Conservation (phyloP, 2,888 invertebrate genomes). For the Dolomedes plantarius region DNA sequence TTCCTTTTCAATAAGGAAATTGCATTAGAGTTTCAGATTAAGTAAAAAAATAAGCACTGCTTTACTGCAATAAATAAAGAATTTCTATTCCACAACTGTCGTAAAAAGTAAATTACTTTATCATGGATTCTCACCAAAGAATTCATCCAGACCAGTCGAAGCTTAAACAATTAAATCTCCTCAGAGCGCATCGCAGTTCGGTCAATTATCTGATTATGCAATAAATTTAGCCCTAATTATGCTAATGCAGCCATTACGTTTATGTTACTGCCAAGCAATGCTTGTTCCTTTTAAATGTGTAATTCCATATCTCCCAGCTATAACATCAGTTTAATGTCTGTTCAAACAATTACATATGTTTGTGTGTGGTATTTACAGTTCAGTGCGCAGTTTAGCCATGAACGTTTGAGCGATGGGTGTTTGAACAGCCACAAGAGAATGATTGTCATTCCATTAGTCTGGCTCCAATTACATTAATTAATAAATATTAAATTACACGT, state of each 20-base stretch:
- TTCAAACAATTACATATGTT: background rate
- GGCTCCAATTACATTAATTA: too few species aligned
- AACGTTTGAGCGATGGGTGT: background rate
- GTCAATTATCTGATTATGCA: background rate
- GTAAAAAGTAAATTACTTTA: too few species aligned
- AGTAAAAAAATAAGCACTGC: too few species aligned
- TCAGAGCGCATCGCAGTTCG: too few species aligned
- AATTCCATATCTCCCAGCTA: background rate
- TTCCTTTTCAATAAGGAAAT: too few species aligned
- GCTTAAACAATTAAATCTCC: too few species aligned
- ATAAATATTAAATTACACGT: too few species aligned
- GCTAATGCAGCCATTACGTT: background rate
- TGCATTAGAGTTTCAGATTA: too few species aligned
- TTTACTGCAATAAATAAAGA: too few species aligned
- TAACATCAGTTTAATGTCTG: background rate
- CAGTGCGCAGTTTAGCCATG: background rate
- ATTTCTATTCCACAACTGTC: too few species aligned
- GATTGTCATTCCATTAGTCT: background rate
- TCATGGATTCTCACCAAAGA: too few species aligned
- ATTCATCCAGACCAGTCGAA: too few species aligned
- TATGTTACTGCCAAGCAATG: background rate
- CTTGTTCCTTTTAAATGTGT: background rate
- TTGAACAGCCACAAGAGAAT: background rate
- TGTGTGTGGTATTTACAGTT: background rate
- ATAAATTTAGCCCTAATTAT: background rate